Percentiles rank a stretch among this genome's conserved stretches.
Conservation (phyloP, 2,797 vertebrate species). For the Atherinosoma microstoma region DNA sequence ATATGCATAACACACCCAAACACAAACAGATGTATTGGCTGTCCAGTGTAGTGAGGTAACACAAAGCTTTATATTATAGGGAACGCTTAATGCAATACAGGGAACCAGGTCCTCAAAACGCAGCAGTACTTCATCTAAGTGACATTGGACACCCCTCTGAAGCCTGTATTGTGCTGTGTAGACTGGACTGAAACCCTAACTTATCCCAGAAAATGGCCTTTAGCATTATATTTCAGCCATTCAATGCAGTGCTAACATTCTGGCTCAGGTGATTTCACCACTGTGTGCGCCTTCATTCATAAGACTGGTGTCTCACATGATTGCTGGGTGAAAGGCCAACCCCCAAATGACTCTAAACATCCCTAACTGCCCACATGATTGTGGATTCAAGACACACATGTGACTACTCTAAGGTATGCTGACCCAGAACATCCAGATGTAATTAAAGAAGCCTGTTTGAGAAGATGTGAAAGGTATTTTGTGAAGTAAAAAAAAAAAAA, state of each 20-base stretch:
- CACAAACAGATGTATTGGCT: background rate
- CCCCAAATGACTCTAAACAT: conserved; percentile 1
- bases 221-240: too few relatives aligned
- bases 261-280: background rate
- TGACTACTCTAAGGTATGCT: background rate
- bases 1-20: background rate
- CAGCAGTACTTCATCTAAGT: background rate
- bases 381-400: background rate
- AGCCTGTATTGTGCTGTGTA: background rate
- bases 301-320: background rate
- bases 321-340: background rate
- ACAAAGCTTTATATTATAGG: background rate
- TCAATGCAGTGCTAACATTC: background rate
- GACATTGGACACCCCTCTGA: background rate
- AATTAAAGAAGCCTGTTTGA: background rate
- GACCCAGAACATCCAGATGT: background rate
- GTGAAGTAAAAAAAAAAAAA: background rate
- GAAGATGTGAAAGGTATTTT: background rate
- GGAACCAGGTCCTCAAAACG: background rate
- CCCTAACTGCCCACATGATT: background rate
- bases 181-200: background rate
- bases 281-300: background rate
- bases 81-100: background rate
- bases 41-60: background rate
- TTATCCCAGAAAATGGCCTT: background rate